These are phyloP conservation scores for Electrona antarctica DNA, from an alignment of 2,113 vertebrate species.

Conservation along the genomic window DNA sequence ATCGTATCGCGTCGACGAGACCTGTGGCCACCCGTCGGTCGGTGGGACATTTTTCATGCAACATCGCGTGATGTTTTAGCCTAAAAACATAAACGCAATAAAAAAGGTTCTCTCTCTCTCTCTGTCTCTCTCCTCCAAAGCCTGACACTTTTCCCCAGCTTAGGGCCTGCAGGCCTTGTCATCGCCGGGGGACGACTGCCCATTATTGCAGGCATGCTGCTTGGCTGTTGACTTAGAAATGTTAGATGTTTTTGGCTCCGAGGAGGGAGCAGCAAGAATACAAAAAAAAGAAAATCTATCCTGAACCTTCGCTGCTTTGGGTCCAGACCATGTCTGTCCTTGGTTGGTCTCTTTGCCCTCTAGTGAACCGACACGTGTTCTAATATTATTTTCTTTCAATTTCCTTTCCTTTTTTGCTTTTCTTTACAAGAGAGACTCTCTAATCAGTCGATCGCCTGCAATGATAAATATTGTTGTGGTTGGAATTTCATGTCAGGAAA, in stretches of 20 bases:
- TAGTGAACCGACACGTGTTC: conserved; percentile 45
- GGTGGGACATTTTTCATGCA: conserved; percentile 52
- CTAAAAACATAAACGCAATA: conserved; percentile 59
- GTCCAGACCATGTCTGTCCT: conserved; percentile 50
- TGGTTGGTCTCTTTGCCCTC: conserved; percentile 52
- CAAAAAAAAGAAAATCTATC: background rate
- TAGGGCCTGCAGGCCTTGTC: background rate
- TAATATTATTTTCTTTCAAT: conserved; percentile 12
- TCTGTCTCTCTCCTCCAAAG: no score
- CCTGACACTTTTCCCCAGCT: no score
- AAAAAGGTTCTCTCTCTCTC: conserved; percentile 34
- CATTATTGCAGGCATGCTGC: conserved; percentile 47
- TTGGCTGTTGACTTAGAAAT: conserved; percentile 56
- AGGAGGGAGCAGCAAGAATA: conserved; percentile 31
- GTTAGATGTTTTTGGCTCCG: conserved; percentile 50
- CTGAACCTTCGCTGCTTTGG: conserved; percentile 23
- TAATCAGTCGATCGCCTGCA: conserved; percentile 56
- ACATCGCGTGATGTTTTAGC: conserved; percentile 62
- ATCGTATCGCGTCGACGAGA: conserved; percentile 56
- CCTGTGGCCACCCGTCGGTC: conserved; percentile 30
- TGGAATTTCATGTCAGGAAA: conserved; percentile 58
- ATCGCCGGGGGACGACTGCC: no score
- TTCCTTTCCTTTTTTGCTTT: conserved; percentile 38
- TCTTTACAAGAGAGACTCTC: conserved; percentile 53
- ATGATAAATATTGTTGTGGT: conserved; percentile 62